These are phyloP conservation scores for Lycaon pictus DNA, from an alignment of 2,113 vertebrate species.

Conservation along the genomic window DNA sequence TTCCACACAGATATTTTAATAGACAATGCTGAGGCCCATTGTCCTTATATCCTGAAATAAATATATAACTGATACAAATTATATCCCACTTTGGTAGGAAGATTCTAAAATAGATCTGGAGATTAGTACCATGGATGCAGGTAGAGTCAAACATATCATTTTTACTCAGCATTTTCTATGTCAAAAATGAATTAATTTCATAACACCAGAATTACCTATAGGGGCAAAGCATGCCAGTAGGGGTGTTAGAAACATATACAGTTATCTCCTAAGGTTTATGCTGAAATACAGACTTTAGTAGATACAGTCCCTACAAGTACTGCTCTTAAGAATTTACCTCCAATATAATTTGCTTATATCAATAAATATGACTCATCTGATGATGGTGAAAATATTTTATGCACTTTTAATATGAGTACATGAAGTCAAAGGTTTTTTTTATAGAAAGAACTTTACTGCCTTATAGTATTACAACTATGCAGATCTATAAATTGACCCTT, in stretches of 20 bases:
- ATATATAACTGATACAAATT: background rate
- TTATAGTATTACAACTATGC: background rate
- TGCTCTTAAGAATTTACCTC: background rate
- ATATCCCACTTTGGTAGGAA: background rate
- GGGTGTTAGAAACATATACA: background rate
- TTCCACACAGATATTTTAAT: background rate
- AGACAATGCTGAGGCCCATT: background rate
- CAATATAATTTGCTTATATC: background rate
- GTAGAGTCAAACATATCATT: background rate
- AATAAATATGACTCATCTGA: background rate
- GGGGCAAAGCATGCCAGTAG: background rate
- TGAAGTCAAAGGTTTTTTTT: background rate
- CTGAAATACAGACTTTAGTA: background rate
- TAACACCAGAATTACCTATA: background rate
- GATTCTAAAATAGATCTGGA: background rate
- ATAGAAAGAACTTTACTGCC: background rate
- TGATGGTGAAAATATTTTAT: background rate
- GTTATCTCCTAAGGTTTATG: background rate
- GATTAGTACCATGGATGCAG: background rate
- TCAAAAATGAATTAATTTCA: slow-evolving; percentile 7
- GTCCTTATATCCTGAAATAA: background rate
- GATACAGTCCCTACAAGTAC: background rate
- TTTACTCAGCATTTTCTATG: background rate
- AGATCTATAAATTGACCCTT: background rate
- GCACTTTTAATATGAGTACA: background rate